Base-by-base conservation (phyloP, 2,888 invertebrate species). In the Eupithecia insigniata region DNA sequence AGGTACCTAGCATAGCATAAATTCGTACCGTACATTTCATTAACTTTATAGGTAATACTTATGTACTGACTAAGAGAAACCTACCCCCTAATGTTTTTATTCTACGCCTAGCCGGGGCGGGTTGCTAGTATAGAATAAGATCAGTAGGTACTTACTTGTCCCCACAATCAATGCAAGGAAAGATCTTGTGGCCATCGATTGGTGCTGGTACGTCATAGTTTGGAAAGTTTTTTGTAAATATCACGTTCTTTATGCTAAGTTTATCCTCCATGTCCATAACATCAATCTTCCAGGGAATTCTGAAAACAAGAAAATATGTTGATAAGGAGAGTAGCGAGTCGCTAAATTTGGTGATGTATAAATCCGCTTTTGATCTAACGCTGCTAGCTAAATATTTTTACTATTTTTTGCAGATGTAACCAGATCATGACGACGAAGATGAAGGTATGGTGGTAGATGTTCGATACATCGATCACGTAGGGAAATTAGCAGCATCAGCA, bases 101-200 rank as follows among this genome's bases (percentile, higher is more conserved):
- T n/a, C n/a, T n/a, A n/a, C n/a, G n/a, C n/a, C n/a, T n/a, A n/a
- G 32, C 16, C 39, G 4, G 32, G 39, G 39, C 39, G 39, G 39
- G 39, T 39, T 39, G n/a, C 46, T 46, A n/a, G n/a, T 46, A 46
- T n/a, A 46, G 22, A 22, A 22, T 10, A 51, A 51, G 22, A 51
- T 51, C 60, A 30, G 14, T 6, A 58, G 26, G 18, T n/a, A 67
- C 91, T 91, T 90, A 95, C 95, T 93, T 93, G 83, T 95, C 95
- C 62, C 95, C 92, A 80, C 95, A 95, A 77, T 95, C 94, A 43
- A 87, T 93, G 81, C 95, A 95, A n/a, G 89, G 80, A 83, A 87
- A 95, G 60, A 92, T 82, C 81, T 89, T 90, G 75, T 90, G 83
- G n/a, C 93, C 95, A 74, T 85, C 80, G 77, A 85, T 82, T 72